Conservation (phyloP, 2,113 vertebrate species). For the Dipodomys ordii region DNA sequence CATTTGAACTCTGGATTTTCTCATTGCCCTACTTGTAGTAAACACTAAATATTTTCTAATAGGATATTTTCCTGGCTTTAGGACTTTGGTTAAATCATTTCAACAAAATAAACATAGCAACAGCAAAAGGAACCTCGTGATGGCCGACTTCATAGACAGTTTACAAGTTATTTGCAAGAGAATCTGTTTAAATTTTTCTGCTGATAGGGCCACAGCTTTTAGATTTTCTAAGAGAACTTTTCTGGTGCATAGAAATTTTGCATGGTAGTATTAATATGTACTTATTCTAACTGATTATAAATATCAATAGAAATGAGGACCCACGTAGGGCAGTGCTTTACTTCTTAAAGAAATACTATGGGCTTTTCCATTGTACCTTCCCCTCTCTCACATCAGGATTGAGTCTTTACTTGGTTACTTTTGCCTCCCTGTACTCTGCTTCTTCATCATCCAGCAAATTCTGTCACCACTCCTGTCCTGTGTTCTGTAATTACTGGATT, state of each 20-base stretch:
- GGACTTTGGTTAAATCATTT: conserved; percentile 24
- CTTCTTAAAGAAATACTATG: background rate
- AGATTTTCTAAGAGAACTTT: background rate
- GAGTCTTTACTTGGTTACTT: background rate
- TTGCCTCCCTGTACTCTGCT: background rate
- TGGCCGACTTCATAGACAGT: background rate
- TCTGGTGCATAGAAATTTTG: background rate
- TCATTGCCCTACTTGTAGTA: background rate
- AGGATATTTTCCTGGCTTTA: conserved; percentile 11
- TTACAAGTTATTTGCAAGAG: background rate
- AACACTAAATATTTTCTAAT: background rate
- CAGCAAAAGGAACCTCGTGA: background rate
- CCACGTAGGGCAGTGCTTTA: background rate
- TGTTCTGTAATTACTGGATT: background rate
- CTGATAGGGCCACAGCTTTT: background rate
- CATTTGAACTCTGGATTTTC: background rate
- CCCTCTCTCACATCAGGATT: background rate
- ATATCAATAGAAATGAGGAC: background rate
- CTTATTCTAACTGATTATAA: background rate
- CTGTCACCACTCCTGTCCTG: background rate
- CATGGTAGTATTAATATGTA: background rate
- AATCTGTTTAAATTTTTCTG: background rate
- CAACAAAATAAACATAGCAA: background rate
- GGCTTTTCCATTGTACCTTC: background rate
- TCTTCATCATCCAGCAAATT: background rate